Base-by-base conservation (phyloP, 2,888 invertebrate species). In the Mimumesa dahlbomi region DNA sequence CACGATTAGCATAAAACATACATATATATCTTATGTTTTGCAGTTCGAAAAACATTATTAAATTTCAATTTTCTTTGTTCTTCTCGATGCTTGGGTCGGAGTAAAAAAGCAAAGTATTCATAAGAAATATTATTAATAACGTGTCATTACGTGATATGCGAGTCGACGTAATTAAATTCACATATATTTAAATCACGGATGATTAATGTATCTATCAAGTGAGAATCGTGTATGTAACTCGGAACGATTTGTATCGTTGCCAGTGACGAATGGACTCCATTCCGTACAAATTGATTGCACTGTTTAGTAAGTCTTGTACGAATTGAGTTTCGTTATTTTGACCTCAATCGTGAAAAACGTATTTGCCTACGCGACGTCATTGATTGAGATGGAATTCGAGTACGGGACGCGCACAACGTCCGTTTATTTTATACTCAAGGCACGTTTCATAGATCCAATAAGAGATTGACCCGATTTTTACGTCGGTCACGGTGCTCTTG, bases 381-480 rank as follows among this genome's bases (percentile, higher is more conserved):
- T 58, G 67, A 73, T 73, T 63, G 46, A 49, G 67, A 62, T 42
- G 54, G 72, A 73, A 73, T 73, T 67, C 62, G 62, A 50, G 53
- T 43, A 46, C 43, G 38, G 14, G 40, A 22, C 49, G 43, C 62
- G 63, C 63, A 19, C 54, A 19, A 40, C 53, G 58, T 56, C 59
- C 69, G 58, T 72, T 77, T 63, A 68, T 81, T 83, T 78, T 71
- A 79, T 73, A 84, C 73, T 70, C 78, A 22, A 48, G 76, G 75
- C 84, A 85, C 85, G 83, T 85, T 82, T 79, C 69, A 78, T 77
- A 80, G 83, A 77, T 82, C 77, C 81, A 82, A 78, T 81, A 81
- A 73, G 82, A 80, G 84, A 85, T 84, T 84, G 85, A 85, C 85
- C 85, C 82, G 84, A 80, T 85, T 85, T 81, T 76, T 75, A 79